Evolutionary conservation across 2,113 vertebrate species (phyloP), one percentile per base, ranked within the genome.

Genomic region (Esox niger): DNA sequence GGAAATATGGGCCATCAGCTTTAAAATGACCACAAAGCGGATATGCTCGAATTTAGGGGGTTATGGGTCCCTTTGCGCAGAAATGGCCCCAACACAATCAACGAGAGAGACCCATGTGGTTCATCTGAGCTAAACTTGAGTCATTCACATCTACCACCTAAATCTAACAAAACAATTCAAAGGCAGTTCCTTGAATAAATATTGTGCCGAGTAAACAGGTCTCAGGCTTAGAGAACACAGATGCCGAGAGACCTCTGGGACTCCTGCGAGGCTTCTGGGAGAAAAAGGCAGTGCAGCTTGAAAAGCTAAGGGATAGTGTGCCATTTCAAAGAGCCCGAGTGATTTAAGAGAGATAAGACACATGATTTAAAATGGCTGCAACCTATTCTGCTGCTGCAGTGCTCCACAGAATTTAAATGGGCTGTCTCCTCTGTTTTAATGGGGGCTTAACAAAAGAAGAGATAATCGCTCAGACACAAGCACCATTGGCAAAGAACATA

Each of bases 321-420:
- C 32, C 29, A n/a, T 33, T 62, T 69, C 38, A 49, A 49, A 62
- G 26, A 32, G 43, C 15, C 13, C 21, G 17, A 25, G 68, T 54
- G 68, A 69, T 69, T 69, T 62, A 62, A 62, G 43, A 31, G 27
- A 69, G 68, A 69, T 62, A 56, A 68, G 66, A 68, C 33, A 57
- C 55, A 62, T 32, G 59, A 62, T 69, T 69, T 69, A 69, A 69
- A 69, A 69, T 62, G 38, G 68, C 66, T 68, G 66, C 32, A 20
- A 60, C 66, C 35, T 60, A 68, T 68, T 68, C 56, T 35, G 38
- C 59, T n/a, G 21, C 21, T 26, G 43, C 58, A 25, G 38, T 38
- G 66, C 66, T 43, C 55, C 20, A 56, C 35, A 11, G 68, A 69
- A 69, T 69, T 62, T 69, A 62, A 69, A 69, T 69, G 33, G 59